Evolutionary conservation across 2,888 invertebrate species (phyloP), one percentile per base, ranked within the genome.

Genomic region (Pycnomerus fuliginosus): DNA sequence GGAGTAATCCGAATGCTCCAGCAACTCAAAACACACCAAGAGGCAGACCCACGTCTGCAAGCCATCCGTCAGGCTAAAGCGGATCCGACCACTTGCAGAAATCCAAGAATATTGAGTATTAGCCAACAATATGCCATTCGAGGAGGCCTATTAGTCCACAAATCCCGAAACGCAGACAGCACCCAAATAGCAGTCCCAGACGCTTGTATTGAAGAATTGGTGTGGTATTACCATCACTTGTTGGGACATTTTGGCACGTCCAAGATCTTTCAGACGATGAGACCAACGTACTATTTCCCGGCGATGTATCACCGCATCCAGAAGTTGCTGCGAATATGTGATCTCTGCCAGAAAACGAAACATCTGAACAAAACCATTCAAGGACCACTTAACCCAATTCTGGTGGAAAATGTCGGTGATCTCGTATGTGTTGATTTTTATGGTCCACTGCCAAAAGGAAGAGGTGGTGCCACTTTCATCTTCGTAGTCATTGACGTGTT

Each of bases 401-500:
- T 20, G 5, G 5, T 8, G 5, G 8, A 8, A 5, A 8, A 20
- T 7, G 20, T 20, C 5, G 20, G 20, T 8, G 20, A 20, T 7
- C 20, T 20, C 5, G 20, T 20, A 25, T 2, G 13, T 5, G 16
- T 48, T 2, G 50, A 51, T 27, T 28, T 51, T 7, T 42, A 33
- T 10, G 52, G 49, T 7, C 52, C 49, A 2, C 16, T 52, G 3
- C 43, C 46, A 1, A 20, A 7, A 13, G 20, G 33, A 5, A 10
- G 35, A n/a, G 33, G 36, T 2, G 44, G 44, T 1, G 32, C 29
- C 1, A 11, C 16, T 0, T 48, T 48, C 15, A 32, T 53, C 8
- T 42, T 52, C 3, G 53, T 50, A 1, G 23, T 45, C 2, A 2
- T 41, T 1, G 45, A 51, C 14, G 16, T 45, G 1, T 52, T 49